Evolutionary conservation across 2,888 invertebrate genomes (phyloP), one percentile per base, ranked within the genome.

Genomic region (Germaria angustata): DNA sequence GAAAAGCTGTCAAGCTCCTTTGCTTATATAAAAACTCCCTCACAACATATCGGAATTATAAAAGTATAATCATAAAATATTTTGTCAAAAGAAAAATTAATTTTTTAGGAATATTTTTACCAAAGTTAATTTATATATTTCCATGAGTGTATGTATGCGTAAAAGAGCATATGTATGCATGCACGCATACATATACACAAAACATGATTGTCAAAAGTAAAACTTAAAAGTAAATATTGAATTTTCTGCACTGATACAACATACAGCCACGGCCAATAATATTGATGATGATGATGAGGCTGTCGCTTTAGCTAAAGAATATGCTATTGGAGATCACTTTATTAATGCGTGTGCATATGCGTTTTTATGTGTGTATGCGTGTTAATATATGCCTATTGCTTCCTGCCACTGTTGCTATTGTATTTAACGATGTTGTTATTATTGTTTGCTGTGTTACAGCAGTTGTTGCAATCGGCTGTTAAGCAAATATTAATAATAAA

Each of bases 381-480:
- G 11, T 28, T 7, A 17, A 6, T 13, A n/a, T 34, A 15, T 34
- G 0, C 8, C 8, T 20, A 22, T 41, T 66, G 41, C 15, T 80
- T 41, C 11, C 44, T 55, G 55, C 32, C 39, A 28, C 32, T 63
- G 39, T 0, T 20, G 41, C 41, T 53, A n/a, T 72, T 46, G 32
- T 34, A 22, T 13, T 36, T 41, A 39, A 32, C 66, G 36, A 7
- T 61, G 55, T 28, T 53, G 4, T 71, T 81, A 57, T 53, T 41
- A 61, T 34, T 80, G 69, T 71, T 73, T 61, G 44, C 53, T 63
- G 39, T 65, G 49, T 80, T 75, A 73, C 76, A 69, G 41, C 69
- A 57, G 79, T 83, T 76, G 80, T 84, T 86, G 85, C 66, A 34
- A 76, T 71, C 65, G 69, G 59, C 78, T 85, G 84, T 71, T 76